phyloP scores from a whole-genome alignment of 2,113 vertebrate genomes.

The Eptesicus fuscus region DNA sequence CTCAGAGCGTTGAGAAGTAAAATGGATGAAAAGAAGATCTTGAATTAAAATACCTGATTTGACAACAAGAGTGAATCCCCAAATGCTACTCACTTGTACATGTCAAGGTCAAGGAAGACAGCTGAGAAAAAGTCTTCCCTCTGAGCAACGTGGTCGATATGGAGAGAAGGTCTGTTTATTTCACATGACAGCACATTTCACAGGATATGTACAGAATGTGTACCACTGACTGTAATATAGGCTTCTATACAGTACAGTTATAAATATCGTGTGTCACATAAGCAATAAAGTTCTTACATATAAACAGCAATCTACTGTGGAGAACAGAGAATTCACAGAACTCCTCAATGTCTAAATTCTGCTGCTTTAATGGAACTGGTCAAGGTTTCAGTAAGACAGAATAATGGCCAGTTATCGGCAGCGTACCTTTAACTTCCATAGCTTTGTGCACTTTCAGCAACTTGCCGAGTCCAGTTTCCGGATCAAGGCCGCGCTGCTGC shows the following conservation, averaged over 20 bases:
- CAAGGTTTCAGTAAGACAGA: conserved; percentile 52
- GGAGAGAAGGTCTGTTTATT: conserved; percentile 79
- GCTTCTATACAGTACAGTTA: conserved; percentile 67
- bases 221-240: conserved; percentile 61
- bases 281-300: conserved; percentile 72
- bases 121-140: conserved; percentile 10
- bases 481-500: conserved; percentile 50
- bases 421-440: not conserved
- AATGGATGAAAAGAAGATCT: not conserved
- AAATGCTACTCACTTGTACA: not conserved
- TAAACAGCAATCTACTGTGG: conserved; percentile 68
- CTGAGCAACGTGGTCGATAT: not conserved
- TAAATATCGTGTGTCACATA: conserved; percentile 71
- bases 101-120: not conserved
- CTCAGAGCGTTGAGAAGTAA: not conserved
- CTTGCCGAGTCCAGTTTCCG: not conserved
- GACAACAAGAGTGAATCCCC: not conserved
- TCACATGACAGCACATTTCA: conserved; percentile 71
- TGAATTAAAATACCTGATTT: conserved; percentile 7
- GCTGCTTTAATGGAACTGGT: conserved; percentile 48
- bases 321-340: conserved; percentile 70
- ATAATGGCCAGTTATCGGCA: conserved; percentile 56
- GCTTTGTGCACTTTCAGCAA: conserved; percentile 37
- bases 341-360: conserved; percentile 50
- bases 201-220: conserved; percentile 69